phyloP scores from a whole-genome alignment of 2,888 invertebrate species.

The Amphimallon solstitiale region DNA sequence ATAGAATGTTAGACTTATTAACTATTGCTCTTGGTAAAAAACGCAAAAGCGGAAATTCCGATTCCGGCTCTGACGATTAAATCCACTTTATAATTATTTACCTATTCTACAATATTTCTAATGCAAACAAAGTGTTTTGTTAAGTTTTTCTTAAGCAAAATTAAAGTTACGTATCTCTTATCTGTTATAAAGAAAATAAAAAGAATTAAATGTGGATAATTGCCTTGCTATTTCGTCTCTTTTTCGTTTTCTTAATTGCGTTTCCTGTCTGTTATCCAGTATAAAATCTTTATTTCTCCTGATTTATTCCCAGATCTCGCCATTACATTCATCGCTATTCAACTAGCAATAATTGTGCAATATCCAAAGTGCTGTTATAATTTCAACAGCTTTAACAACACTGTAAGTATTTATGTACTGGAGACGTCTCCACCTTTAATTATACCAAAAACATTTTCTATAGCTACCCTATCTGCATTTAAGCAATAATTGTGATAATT shows the following conservation, averaged over 20 bases:
- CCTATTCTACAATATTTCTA: too few relatives aligned
- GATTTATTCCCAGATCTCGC: not conserved
- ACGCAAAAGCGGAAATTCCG: not conserved
- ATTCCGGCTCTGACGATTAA: too few relatives aligned
- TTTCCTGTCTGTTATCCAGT: too few relatives aligned
- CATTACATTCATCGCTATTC: slow-evolving; percentile 32
- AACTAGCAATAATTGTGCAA: slow-evolving; percentile 34
- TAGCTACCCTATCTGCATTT: slow-evolving; percentile 1
- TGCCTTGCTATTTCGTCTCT: too few relatives aligned
- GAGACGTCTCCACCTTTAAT: slow-evolving; percentile 27
- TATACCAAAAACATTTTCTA: slow-evolving; percentile 34
- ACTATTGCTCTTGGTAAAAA: too few relatives aligned
- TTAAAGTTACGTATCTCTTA: too few relatives aligned
- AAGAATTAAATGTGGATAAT: too few relatives aligned
- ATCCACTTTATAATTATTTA: too few relatives aligned
- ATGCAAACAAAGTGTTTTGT: too few relatives aligned
- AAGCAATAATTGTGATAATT: slow-evolving; percentile 9
- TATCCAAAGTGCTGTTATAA: slow-evolving; percentile 25
- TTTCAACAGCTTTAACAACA: too few relatives aligned
- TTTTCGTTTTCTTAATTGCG: not conserved
- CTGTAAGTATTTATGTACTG: slow-evolving; percentile 18
- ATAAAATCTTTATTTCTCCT: not conserved
- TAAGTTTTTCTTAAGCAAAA: too few relatives aligned
- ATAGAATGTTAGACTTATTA: slow-evolving; percentile 8
- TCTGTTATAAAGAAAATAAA: too few relatives aligned